phyloP scores from a whole-genome alignment of 23 tunicate genomes.

The Phallusia fumigata region DNA sequence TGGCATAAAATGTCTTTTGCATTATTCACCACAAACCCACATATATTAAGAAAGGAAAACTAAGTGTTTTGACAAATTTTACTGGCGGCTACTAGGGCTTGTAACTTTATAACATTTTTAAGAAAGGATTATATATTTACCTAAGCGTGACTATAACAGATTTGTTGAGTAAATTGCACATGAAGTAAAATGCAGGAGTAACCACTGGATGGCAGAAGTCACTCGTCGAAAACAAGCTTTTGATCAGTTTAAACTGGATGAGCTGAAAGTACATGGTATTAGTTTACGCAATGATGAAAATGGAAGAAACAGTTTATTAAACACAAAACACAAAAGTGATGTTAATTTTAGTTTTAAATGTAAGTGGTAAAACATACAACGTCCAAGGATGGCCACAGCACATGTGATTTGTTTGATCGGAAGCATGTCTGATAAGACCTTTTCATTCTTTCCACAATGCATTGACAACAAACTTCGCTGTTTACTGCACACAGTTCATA shows the following conservation, averaged over 20 bases:
- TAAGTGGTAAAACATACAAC: slow-evolving; percentile 35
- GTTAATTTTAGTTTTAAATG: too few relatives aligned
- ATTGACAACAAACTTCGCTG: slow-evolving; percentile 41
- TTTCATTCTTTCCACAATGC: slow-evolving; percentile 48
- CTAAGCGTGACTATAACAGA: slow-evolving; percentile 32
- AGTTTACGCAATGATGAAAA: too few relatives aligned
- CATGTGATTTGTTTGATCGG: slow-evolving; percentile 3
- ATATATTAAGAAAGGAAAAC: too few relatives aligned
- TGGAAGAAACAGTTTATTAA: background rate
- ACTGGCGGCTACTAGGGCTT: too few relatives aligned
- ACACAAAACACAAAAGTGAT: background rate
- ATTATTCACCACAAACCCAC: too few relatives aligned
- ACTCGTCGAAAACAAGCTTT: slow-evolving; percentile 76
- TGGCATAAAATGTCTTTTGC: too few relatives aligned
- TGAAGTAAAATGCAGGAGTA: slow-evolving; percentile 72
- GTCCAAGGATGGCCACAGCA: slow-evolving; percentile 41
- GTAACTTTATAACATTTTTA: too few relatives aligned
- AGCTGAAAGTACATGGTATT: slow-evolving; percentile 29
- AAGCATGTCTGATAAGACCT: slow-evolving; percentile 37
- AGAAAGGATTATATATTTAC: slow-evolving; percentile 16
- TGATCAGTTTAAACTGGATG: slow-evolving; percentile 80
- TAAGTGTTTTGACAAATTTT: too few relatives aligned
- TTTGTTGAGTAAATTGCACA: slow-evolving; percentile 47
- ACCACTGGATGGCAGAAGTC: slow-evolving; percentile 74
- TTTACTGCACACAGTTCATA: slow-evolving; percentile 63